A percentile compares a stretch with the other conserved stretches of the same genome.
Conservation (phyloP, 2,888 invertebrate genomes). For the Beris morrisii region DNA sequence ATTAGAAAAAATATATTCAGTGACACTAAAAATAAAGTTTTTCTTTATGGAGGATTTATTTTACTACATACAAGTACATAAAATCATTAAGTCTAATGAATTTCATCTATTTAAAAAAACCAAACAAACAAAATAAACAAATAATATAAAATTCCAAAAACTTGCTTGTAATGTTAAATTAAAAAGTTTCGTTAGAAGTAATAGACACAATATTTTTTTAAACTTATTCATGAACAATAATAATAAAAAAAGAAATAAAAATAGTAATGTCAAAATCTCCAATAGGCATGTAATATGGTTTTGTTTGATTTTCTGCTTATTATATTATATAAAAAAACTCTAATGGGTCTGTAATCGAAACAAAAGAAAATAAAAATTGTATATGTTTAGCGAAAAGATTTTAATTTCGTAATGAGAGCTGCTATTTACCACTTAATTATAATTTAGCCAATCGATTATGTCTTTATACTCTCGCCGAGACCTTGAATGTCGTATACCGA, state of each 20-base stretch:
- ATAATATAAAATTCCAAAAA: constrained; percentile 11
- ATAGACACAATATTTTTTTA: constrained; percentile 27
- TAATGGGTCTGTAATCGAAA: constrained; percentile 25
- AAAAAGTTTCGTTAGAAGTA: constrained; percentile 21
- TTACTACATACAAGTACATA: too few species aligned
- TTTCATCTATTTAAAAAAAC: too few species aligned
- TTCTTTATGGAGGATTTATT: too few species aligned
- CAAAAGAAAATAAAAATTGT: constrained; percentile 22
- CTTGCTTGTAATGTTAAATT: constrained; percentile 6
- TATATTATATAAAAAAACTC: constrained; percentile 14
- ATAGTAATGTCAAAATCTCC: constrained; percentile 12
- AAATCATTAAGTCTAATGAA: too few species aligned
- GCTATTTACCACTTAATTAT: too few species aligned
- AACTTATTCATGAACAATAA: constrained; percentile 17
- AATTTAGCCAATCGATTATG: too few species aligned
- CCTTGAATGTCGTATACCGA: too few species aligned
- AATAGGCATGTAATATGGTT: constrained; percentile 24
- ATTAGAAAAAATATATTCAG: too few species aligned
- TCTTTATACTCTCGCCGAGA: too few species aligned
- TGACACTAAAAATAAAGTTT: too few species aligned
- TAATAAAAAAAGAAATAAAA: constrained; percentile 5
- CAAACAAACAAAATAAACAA: background rate
- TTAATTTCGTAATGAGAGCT: too few species aligned
- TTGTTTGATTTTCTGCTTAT: constrained; percentile 12
- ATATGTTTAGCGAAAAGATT: constrained; percentile 27